Conservation (phyloP, 2,113 vertebrate genomes). For the Gambusia affinis region DNA sequence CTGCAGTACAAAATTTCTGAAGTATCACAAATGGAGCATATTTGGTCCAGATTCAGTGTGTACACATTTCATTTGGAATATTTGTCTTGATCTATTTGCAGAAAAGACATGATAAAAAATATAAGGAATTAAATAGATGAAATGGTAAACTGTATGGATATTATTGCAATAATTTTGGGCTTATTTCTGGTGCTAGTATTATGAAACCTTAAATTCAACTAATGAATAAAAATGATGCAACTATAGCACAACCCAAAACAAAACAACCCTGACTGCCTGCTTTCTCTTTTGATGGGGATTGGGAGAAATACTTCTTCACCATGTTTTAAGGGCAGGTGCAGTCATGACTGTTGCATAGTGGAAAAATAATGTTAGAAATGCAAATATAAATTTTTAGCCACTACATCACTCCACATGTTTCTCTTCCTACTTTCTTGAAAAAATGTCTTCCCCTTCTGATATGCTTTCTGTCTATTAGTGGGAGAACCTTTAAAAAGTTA, state of each 20-base stretch:
- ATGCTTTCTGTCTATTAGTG: background rate
- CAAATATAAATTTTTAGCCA: background rate
- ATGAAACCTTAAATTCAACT: too few species aligned
- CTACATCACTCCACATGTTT: background rate
- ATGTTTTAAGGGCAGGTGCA: too few species aligned
- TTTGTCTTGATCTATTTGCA: background rate
- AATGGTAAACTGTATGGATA: background rate
- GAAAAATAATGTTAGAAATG: background rate
- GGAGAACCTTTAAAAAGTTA: background rate
- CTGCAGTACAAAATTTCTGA: constrained; percentile 39
- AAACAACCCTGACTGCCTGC: background rate
- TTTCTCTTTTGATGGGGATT: too few species aligned
- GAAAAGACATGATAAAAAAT: background rate
- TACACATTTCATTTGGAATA: background rate
- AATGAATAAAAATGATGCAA: too few species aligned
- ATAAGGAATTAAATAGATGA: background rate
- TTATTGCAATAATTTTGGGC: too few species aligned
- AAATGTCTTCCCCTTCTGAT: too few species aligned
- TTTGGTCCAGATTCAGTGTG: constrained; percentile 2
- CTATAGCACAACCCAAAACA: background rate
- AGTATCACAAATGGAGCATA: constrained; percentile 29
- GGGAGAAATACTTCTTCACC: too few species aligned
- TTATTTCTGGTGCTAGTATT: too few species aligned
- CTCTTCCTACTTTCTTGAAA: background rate
- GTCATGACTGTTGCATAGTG: background rate